These are phyloP conservation scores for Pygoscelis adeliae DNA, from an alignment of 2,113 vertebrate species.

Conservation along the genomic window DNA sequence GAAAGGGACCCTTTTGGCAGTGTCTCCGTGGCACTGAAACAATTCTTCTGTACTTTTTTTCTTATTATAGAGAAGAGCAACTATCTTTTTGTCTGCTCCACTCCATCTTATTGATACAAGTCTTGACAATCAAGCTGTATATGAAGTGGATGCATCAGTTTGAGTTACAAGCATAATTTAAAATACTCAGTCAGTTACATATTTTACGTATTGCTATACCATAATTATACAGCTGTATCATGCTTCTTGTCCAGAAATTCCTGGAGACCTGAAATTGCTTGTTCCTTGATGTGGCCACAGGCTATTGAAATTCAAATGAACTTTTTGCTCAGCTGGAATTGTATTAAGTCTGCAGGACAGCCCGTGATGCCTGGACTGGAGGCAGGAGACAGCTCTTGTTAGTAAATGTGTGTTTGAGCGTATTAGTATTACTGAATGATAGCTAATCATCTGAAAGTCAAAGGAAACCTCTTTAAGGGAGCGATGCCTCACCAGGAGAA, in stretches of 20 bases:
- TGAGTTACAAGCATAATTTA: background rate
- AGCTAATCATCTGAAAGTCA: constrained; percentile 7
- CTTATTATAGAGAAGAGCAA: background rate
- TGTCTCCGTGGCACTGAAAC: background rate
- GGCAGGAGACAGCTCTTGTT: background rate
- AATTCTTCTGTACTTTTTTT: background rate
- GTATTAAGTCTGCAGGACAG: background rate
- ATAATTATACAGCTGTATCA: background rate
- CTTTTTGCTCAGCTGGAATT: background rate
- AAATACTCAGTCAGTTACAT: background rate
- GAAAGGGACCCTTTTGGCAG: background rate
- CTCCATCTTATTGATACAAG: background rate
- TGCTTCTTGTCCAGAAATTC: background rate
- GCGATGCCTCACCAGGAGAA: background rate
- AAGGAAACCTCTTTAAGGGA: background rate
- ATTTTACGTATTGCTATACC: background rate
- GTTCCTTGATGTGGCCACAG: background rate
- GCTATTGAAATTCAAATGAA: constrained; percentile 40
- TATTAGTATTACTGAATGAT: background rate
- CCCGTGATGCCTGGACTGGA: background rate
- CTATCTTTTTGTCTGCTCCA: background rate
- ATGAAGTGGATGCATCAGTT: background rate
- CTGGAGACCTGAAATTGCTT: constrained; percentile 7
- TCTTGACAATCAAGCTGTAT: background rate
- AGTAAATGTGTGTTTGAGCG: background rate